Conservation (phyloP, 2,888 invertebrate species). For the Schizotus pectinicornis region DNA sequence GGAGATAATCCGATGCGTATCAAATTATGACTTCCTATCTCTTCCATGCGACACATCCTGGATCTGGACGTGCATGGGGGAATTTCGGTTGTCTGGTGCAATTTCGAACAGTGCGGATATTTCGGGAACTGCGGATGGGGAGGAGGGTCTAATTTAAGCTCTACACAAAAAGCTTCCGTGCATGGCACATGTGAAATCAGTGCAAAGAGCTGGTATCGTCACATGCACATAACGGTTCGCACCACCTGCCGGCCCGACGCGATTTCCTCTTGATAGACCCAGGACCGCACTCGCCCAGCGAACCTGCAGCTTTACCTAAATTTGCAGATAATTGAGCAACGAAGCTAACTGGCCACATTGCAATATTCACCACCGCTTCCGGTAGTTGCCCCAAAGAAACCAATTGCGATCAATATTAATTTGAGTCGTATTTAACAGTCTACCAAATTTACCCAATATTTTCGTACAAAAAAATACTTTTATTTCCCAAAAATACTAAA, state of each 20-base stretch:
- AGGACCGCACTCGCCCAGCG: no score
- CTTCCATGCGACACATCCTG: conserved; percentile 5
- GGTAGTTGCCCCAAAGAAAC: no score
- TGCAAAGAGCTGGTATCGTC: conserved; percentile 6
- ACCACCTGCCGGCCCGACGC: conserved; percentile 20
- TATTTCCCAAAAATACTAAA: no score
- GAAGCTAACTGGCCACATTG: no score
- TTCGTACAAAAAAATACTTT: no score
- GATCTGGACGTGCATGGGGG: not conserved
- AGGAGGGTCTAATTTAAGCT: conserved; percentile 22
- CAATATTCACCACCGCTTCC: no score
- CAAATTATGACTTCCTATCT: conserved; percentile 43
- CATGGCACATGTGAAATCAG: conserved; percentile 6
- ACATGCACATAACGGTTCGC: conserved; percentile 23
- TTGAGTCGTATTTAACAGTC: no score
- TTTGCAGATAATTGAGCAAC: no score
- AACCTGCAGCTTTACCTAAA: no score
- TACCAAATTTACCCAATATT: no score
- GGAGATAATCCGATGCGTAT: conserved; percentile 33
- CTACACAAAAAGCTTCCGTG: not conserved
- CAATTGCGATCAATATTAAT: no score
- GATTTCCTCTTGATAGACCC: conserved; percentile 11
- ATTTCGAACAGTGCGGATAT: conserved; percentile 1
- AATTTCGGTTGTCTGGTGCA: not conserved
- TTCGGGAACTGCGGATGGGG: conserved; percentile 7